A percentile compares a stretch with the other conserved stretches of the same genome.
These are phyloP conservation scores for Apis laboriosa DNA, from an alignment of 1,140 invertebrate species.

Conservation along the genomic window DNA sequence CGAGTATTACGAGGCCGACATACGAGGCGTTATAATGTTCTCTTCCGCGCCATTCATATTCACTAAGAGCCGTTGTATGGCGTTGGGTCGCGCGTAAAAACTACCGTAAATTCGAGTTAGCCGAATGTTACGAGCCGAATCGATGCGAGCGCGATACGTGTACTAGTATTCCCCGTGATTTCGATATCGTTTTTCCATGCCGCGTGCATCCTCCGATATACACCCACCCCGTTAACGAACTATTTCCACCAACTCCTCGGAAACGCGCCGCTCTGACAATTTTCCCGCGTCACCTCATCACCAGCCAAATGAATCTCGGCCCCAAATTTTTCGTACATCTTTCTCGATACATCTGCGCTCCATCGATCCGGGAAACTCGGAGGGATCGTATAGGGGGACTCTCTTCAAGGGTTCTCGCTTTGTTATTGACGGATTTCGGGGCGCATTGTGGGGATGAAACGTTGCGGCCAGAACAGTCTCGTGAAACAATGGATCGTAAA, in stretches of 20 bases:
- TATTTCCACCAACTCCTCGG: background rate
- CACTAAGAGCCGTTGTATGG: conserved; percentile 26
- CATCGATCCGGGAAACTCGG: no score
- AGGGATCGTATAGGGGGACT: no score
- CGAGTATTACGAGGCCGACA: conserved; percentile 22
- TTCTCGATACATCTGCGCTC: no score
- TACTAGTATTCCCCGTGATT: conserved; percentile 29
- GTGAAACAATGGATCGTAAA: background rate
- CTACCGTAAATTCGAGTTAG: conserved; percentile 48
- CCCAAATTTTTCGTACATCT: no score
- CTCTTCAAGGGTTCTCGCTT: no score
- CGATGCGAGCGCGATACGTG: conserved; percentile 20
- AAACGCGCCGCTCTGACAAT: no score
- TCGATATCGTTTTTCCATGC: conserved; percentile 26
- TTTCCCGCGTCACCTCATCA: no score
- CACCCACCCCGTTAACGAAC: conserved; percentile 31
- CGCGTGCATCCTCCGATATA: background rate
- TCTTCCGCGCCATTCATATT: conserved; percentile 46
- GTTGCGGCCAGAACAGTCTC: background rate
- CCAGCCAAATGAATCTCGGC: no score
- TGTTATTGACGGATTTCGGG: background rate
- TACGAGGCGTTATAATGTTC: conserved; percentile 29
- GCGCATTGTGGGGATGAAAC: no score
- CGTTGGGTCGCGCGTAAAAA: conserved; percentile 23
- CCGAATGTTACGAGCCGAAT: conserved; percentile 30